A percentile compares a stretch with the other conserved stretches of the same genome.
These are phyloP conservation scores for Aquatica leii DNA, from an alignment of 2,888 invertebrate genomes.

Conservation along the genomic window DNA sequence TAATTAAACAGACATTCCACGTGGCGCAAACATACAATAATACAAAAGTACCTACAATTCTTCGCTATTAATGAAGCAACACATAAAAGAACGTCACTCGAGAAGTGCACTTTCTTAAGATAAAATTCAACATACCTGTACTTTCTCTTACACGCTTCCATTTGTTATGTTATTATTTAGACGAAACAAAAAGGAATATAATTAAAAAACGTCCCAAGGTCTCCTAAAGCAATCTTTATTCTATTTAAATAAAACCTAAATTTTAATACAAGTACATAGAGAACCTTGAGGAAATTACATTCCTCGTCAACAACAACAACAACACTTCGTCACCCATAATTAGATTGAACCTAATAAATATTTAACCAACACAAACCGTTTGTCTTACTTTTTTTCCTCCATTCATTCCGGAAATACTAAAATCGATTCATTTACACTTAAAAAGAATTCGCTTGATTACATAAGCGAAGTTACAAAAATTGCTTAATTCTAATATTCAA, in stretches of 20 bases:
- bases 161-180: no score
- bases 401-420: constrained; percentile 27
- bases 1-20: constrained; percentile 30
- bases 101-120: no score
- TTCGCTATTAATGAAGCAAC: not conserved
- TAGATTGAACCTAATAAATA: constrained; percentile 14
- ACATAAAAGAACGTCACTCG: not conserved
- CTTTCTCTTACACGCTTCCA: no score
- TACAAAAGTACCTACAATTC: constrained; percentile 23
- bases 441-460: constrained; percentile 5
- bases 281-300: constrained; percentile 25
- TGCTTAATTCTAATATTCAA: constrained; percentile 2
- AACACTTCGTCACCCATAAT: constrained; percentile 5
- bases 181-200: not conserved
- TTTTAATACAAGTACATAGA: constrained; percentile 25
- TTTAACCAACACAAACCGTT: constrained; percentile 14
- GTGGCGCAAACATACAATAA: constrained; percentile 13
- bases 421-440: constrained; percentile 29
- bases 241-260: constrained; percentile 33
- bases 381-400: constrained; percentile 20
- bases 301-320: constrained; percentile 21
- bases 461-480: not conserved
- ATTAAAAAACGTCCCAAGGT: constrained; percentile 11
- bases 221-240: constrained; percentile 28
- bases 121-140: not conserved